phyloP scores from a whole-genome alignment of 2,888 invertebrate genomes.

The Scrobipalpa atriplicella region DNA sequence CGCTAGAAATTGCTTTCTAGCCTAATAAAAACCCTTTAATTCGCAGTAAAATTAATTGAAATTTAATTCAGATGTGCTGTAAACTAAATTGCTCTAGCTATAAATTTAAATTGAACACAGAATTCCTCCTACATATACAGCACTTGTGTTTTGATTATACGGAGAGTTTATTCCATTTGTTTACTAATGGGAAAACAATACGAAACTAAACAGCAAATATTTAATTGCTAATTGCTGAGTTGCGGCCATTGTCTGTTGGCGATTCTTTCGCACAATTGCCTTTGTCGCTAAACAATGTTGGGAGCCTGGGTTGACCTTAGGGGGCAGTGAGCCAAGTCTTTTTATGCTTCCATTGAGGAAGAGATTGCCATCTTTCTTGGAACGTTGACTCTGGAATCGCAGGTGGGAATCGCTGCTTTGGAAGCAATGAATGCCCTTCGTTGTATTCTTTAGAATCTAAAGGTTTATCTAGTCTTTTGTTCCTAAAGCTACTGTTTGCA shows the following conservation, averaged over 20 bases:
- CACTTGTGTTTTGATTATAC: conserved; percentile 32
- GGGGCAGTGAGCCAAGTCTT: conserved; percentile 64
- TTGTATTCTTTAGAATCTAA: conserved; percentile 19
- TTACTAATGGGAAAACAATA: conserved; percentile 53
- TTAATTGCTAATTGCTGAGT: conserved; percentile 78
- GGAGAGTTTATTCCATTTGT: conserved; percentile 52
- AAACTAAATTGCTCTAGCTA: conserved; percentile 9
- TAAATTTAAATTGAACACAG: conserved; percentile 25
- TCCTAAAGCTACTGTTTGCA: neutral
- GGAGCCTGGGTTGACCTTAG: conserved; percentile 69
- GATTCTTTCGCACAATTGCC: conserved; percentile 78
- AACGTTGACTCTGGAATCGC: conserved; percentile 43
- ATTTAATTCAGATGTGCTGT: conserved; percentile 4
- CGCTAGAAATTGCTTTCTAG: conserved; percentile 4
- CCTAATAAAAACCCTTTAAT: neutral
- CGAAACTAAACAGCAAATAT: conserved; percentile 63
- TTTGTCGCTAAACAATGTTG: conserved; percentile 79
- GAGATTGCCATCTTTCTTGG: conserved; percentile 47
- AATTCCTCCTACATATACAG: conserved; percentile 32
- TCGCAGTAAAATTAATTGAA: conserved; percentile 4
- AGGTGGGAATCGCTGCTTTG: conserved; percentile 33
- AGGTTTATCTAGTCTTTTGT: conserved; percentile 14
- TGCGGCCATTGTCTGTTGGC: conserved; percentile 67
- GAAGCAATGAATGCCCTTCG: conserved; percentile 24
- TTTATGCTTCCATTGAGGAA: conserved; percentile 53